These are phyloP conservation scores for Callocephalon fimbriatum DNA, from an alignment of 2,113 vertebrate genomes.

Conservation along the genomic window DNA sequence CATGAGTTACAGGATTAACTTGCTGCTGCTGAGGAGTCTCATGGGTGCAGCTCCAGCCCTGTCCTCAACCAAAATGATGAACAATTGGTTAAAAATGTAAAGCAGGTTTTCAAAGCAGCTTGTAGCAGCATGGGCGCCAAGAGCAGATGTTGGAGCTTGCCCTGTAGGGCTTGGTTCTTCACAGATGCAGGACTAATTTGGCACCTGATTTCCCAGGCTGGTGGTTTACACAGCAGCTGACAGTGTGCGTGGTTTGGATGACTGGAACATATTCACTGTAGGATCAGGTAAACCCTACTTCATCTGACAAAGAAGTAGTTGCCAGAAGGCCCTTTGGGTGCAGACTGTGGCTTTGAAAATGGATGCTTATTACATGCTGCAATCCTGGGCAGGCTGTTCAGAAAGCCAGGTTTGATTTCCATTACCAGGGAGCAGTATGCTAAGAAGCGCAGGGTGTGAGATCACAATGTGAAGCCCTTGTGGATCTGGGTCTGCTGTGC, in stretches of 20 bases:
- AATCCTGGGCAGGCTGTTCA: neutral
- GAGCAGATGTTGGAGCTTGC: constrained; percentile 47
- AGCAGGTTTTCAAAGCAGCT: constrained; percentile 18
- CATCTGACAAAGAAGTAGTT: neutral
- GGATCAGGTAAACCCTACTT: constrained; percentile 18
- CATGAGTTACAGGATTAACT: neutral
- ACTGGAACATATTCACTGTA: neutral
- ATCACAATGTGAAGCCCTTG: neutral
- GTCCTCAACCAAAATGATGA: neutral
- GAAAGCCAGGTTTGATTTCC: neutral
- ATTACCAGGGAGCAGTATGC: neutral
- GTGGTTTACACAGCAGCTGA: constrained; percentile 28
- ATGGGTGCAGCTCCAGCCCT: neutral
- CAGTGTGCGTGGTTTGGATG: neutral
- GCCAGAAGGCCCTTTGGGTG: neutral
- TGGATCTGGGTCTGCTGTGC: neutral
- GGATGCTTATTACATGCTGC: neutral
- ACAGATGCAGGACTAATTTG: constrained; percentile 54
- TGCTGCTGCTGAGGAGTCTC: neutral
- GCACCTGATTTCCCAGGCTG: constrained; percentile 36
- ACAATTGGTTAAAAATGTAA: constrained; percentile 37
- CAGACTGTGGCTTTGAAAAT: neutral
- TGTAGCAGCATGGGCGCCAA: neutral
- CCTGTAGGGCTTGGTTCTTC: neutral
- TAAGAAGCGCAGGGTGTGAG: neutral